These are phyloP conservation scores for Hylaeus volcanicus DNA, from an alignment of 1,140 invertebrate species.

Conservation along the genomic window DNA sequence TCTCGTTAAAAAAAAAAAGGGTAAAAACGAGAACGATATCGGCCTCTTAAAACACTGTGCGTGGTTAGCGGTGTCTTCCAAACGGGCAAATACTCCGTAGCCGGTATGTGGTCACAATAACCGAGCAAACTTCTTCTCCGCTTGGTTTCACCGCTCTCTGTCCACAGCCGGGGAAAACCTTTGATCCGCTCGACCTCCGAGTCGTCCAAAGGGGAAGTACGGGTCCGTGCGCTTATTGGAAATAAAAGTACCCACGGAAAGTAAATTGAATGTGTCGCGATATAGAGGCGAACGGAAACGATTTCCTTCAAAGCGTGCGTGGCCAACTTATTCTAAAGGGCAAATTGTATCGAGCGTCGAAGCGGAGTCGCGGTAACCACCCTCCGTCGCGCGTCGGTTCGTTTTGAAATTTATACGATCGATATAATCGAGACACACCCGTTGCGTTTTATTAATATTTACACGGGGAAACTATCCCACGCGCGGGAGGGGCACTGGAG, in stretches of 20 bases:
- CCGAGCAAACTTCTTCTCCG: constrained; percentile 19
- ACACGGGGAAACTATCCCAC: neutral
- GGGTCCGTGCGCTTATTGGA: constrained; percentile 41
- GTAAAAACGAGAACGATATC: too few relatives aligned
- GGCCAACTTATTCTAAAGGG: constrained; percentile 8
- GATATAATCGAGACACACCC: neutral
- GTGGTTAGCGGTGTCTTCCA: neutral
- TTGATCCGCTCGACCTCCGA: constrained; percentile 38
- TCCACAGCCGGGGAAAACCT: constrained; percentile 7
- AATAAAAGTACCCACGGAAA: constrained; percentile 37
- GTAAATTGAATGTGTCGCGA: constrained; percentile 43
- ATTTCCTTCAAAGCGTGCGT: constrained; percentile 31
- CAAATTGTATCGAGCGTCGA: constrained; percentile 24
- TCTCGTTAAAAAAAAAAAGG: too few relatives aligned
- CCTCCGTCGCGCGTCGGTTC: neutral
- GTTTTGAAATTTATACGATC: constrained; percentile 6
- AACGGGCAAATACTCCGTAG: neutral
- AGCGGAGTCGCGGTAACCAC: too few relatives aligned
- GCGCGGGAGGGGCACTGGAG: neutral
- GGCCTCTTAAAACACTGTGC: too few relatives aligned
- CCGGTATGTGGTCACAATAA: constrained; percentile 11
- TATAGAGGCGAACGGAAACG: constrained; percentile 34
- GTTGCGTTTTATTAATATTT: constrained; percentile 47
- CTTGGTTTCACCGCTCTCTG: constrained; percentile 25
- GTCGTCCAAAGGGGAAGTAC: constrained; percentile 14